Conservation (phyloP, 2,888 invertebrate species). For the Choreutis nemorana region DNA sequence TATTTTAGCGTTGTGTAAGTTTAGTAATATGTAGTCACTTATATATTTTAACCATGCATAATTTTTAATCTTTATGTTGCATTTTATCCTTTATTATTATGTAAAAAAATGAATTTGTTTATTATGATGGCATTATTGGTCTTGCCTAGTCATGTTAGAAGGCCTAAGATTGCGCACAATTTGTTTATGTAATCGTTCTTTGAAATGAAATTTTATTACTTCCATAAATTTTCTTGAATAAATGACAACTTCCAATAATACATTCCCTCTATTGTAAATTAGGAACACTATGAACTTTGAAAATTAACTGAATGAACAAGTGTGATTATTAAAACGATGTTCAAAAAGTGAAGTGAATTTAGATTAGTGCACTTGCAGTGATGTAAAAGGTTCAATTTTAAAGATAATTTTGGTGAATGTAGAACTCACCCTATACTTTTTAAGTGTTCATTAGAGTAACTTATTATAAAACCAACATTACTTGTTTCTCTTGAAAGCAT, state of each 20-base stretch:
- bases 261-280: constrained; percentile 47
- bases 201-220: constrained; percentile 4
- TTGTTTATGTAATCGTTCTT: constrained; percentile 13
- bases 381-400: constrained; percentile 51
- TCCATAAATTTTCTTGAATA: constrained; percentile 9
- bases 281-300: constrained; percentile 25
- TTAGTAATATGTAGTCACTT: constrained; percentile 29
- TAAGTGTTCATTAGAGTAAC: constrained; percentile 63
- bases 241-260: constrained; percentile 43
- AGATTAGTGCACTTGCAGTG: constrained; percentile 38
- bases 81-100: constrained; percentile 9
- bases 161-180: constrained; percentile 58
- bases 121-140: constrained; percentile 20
- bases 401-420: constrained; percentile 31
- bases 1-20: constrained; percentile 38
- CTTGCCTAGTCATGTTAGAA: constrained; percentile 57
- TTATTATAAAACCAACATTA: constrained; percentile 45
- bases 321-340: constrained; percentile 54
- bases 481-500: constrained; percentile 32
- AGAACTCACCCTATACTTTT: constrained; percentile 44
- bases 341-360: constrained; percentile 44
- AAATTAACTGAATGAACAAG: constrained; percentile 28
- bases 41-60: constrained; percentile 23
- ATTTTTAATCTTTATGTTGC: constrained; percentile 6
- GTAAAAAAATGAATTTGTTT: constrained; percentile 7